Evolutionary conservation across 2,797 vertebrate species (phyloP).

Genomic region (Falco concolor): DNA sequence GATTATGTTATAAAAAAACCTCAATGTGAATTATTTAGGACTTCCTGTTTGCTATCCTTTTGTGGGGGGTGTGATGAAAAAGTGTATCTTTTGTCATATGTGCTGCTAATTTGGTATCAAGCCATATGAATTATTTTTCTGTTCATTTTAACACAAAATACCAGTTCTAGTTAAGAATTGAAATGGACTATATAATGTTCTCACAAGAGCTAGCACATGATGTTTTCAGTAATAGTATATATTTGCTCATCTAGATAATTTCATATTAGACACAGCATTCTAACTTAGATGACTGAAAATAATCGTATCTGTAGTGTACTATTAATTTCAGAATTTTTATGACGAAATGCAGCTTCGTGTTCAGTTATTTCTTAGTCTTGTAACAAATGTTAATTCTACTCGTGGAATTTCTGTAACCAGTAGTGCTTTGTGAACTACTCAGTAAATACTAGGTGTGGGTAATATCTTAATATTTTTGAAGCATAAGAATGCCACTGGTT

Average conservation of each 20-base stretch:
- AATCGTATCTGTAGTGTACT: neutral
- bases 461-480: neutral
- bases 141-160: neutral
- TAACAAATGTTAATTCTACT: neutral
- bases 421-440: neutral
- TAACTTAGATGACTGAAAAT: neutral
- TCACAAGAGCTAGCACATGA: neutral
- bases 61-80: neutral
- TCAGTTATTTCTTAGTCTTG: neutral
- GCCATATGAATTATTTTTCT: neutral
- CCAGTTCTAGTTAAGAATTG: neutral
- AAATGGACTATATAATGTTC: neutral
- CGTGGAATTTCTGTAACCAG: neutral
- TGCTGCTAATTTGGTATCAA: neutral
- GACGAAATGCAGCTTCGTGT: neutral
- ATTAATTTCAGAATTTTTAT: neutral
- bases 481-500: neutral
- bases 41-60: neutral
- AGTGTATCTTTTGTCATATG: neutral
- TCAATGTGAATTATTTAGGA: neutral
- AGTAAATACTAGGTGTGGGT: neutral
- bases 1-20: neutral
- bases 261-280: neutral
- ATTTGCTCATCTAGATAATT: neutral
- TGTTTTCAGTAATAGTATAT: accelerated